Evolutionary conservation across 2,113 vertebrate genomes (phyloP).

Genomic region (Hippoglossus stenolepis): DNA sequence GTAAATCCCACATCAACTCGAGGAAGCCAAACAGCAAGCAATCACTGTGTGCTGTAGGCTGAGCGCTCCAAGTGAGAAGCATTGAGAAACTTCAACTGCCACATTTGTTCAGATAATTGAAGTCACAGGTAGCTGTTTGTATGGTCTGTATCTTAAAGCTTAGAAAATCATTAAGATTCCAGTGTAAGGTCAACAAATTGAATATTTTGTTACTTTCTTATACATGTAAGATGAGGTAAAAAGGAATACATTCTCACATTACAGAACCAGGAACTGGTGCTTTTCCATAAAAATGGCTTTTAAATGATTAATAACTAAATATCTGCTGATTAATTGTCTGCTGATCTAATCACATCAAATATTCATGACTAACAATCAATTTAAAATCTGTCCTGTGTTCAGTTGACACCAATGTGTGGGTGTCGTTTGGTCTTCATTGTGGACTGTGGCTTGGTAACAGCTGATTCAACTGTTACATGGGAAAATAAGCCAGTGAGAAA

Average conservation of each 20-base stretch:
- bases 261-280: background rate
- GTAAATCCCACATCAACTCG: slow-evolving; percentile 1
- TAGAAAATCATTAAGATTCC: background rate
- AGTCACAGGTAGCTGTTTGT: background rate
- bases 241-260: background rate
- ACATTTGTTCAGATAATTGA: no score
- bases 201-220: background rate
- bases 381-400: background rate
- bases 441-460: no score
- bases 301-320: no score
- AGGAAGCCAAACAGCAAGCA: background rate
- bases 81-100: no score
- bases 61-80: background rate
- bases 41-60: background rate
- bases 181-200: background rate
- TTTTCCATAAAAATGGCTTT: no score
- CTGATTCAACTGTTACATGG: no score
- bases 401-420: background rate
- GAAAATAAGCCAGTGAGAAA: no score
- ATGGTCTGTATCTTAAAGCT: background rate
- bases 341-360: background rate
- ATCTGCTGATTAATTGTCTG: no score
- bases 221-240: background rate
- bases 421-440: background rate
- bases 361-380: background rate